Base-by-base conservation (phyloP, 2,888 invertebrate genomes). In the Sarcophaga caerulescens region DNA sequence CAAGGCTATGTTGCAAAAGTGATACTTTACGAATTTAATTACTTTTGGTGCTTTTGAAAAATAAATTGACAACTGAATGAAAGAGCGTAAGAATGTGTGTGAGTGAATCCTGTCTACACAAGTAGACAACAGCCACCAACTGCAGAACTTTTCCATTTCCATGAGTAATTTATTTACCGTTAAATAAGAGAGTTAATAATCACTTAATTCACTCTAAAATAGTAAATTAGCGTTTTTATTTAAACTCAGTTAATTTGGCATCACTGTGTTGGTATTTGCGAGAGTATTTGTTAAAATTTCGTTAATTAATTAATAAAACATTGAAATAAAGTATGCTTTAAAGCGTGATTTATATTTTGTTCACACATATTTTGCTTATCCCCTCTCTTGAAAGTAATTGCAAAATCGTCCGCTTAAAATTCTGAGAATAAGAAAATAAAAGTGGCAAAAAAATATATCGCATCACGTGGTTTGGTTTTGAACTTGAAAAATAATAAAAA, bases 381-480 rank as follows among this genome's bases (percentile, higher is more conserved):
- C 17, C 17, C 52, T 52, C 17, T 52, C 17, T 52, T 17, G 12
- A 4, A 52, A 14, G 17, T 4, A 47, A 17, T 52, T 69, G 68
- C 52, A 23, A 1, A 47, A 52, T 52, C 3, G 23, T 25, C 11
- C 65, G 75, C 45, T 70, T 63, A 66, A 71, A 59, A n/a, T 45
- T n/a, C 19, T 21, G 59, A 79, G 23, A 52, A 57, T n/a, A 17
- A 52, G 59, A 59, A 23, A 21, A 73, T 14, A 75, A 35, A 14
- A 68, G 60, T 60, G 35, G 35, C 8, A 4, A 52, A 14, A 52
- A 52, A 4, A 14, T 14, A 52, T 52, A 52, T 52, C 17, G 47
- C 11, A 78, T 69, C 62, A 70, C 69, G 77, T 78, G 77, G 77
- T 62, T 52, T 47, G 8, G 44, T 73, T 73, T 47, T 68, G 25